These are phyloP conservation scores for Tinea trinotella DNA, from an alignment of 2,888 invertebrate species.

Conservation along the genomic window DNA sequence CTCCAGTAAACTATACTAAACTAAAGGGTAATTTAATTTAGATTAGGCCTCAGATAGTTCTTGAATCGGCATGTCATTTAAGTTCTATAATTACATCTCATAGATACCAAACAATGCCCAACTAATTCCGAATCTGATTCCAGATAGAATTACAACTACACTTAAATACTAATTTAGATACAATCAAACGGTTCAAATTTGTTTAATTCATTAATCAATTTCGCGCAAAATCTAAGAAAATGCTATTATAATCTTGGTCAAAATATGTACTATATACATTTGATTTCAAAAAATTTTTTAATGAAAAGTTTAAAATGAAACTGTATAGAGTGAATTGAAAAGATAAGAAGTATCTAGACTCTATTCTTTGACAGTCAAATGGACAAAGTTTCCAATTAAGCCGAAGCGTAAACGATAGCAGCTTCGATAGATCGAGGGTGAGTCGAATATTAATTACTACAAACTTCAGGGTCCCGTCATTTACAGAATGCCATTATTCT, in stretches of 20 bases:
- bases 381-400: conserved; percentile 32
- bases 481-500: conserved; percentile 44
- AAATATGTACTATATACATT: too few species aligned
- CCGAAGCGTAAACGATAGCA: conserved; percentile 16
- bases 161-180: too few species aligned
- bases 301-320: neutral
- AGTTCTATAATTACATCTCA: neutral
- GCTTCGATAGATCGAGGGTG: conserved; percentile 35
- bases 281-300: neutral
- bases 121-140: too few species aligned
- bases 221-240: too few species aligned
- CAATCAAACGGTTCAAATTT: too few species aligned
- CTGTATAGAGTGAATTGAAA: neutral
- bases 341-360: conserved; percentile 5
- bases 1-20: neutral
- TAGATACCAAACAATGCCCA: too few species aligned
- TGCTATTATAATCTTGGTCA: too few species aligned
- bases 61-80: conserved; percentile 3
- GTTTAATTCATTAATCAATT: too few species aligned
- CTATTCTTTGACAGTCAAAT: conserved; percentile 29
- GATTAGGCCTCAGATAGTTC: conserved; percentile 24
- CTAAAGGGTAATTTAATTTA: conserved; percentile 25
- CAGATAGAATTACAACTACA: too few species aligned
- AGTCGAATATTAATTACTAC: conserved; percentile 46
- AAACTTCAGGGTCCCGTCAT: conserved; percentile 42